A percentile compares a stretch with the other conserved stretches of the same genome.
phyloP scores from a whole-genome alignment of 2,888 invertebrate genomes.

The Acleris cristana region DNA sequence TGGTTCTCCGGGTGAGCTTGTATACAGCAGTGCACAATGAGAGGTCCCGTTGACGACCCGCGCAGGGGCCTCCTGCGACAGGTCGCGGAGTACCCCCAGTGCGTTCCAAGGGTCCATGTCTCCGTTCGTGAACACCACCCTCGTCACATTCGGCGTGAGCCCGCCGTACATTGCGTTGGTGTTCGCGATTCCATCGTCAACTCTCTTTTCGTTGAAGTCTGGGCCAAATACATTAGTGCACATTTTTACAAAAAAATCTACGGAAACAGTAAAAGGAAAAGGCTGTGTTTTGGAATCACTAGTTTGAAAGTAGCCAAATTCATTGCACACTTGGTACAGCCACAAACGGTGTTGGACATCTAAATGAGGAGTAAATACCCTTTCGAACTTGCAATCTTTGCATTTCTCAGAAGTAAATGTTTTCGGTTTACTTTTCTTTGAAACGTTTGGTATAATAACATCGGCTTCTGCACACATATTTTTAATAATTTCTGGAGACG shows the following conservation, averaged over 20 bases:
- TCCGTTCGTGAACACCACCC: conserved; percentile 85
- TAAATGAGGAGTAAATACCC: no score
- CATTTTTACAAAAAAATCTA: conserved; percentile 67
- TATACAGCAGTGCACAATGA: conserved; percentile 67
- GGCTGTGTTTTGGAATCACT: conserved; percentile 82
- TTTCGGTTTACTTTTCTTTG: no score
- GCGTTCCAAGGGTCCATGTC: conserved; percentile 84
- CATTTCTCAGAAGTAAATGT: no score
- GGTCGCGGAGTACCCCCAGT: conserved; percentile 75
- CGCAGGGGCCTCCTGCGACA: conserved; percentile 67
- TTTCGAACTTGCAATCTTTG: no score
- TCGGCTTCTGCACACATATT: no score
- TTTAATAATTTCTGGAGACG: no score
- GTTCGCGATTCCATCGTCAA: conserved; percentile 63
- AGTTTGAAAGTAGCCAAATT: conserved; percentile 89
- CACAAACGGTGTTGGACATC: conserved; percentile 49
- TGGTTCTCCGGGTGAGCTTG: conserved; percentile 55
- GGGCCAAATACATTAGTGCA: conserved; percentile 73
- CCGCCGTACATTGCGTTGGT: conserved; percentile 80
- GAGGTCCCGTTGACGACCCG: conserved; percentile 61
- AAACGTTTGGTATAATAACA: no score
- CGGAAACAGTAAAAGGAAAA: conserved; percentile 78
- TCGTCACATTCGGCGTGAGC: conserved; percentile 71
- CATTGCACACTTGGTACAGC: conserved; percentile 89
- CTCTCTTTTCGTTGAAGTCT: conserved; percentile 58